phyloP scores from a whole-genome alignment of 2,888 invertebrate genomes.

The Ectobius pallidus region DNA sequence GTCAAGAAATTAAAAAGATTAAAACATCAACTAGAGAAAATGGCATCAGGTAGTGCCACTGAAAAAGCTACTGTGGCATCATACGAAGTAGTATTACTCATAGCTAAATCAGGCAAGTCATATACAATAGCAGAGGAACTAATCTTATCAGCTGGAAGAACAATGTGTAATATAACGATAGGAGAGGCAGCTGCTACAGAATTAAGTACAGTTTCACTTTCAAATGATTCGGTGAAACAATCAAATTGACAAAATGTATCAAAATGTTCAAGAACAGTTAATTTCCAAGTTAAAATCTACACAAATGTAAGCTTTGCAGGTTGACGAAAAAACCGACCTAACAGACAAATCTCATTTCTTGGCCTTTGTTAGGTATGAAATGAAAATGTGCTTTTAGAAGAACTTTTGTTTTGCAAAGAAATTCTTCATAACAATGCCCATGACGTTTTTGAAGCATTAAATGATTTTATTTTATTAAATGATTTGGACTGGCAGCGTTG shows the following conservation, averaged over 20 bases:
- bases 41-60: background rate
- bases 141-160: background rate
- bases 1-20: background rate
- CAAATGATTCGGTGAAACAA: background rate
- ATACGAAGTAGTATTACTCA: background rate
- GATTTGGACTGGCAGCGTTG: background rate
- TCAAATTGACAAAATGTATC: background rate
- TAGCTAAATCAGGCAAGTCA: background rate
- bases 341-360: background rate
- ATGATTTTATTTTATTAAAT: background rate
- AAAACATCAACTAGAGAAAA: background rate
- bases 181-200: background rate
- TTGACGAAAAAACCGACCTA: background rate
- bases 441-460: background rate
- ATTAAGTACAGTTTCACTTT: background rate
- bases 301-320: background rate
- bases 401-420: background rate
- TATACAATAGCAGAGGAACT: background rate
- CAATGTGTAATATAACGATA: background rate
- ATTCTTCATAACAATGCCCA: background rate
- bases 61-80: background rate
- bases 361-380: background rate
- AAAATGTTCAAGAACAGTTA: background rate
- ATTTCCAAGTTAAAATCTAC: background rate
- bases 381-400: background rate